These are phyloP conservation scores for Apodemia zela DNA, from an alignment of 2,888 invertebrate genomes.

Conservation along the genomic window DNA sequence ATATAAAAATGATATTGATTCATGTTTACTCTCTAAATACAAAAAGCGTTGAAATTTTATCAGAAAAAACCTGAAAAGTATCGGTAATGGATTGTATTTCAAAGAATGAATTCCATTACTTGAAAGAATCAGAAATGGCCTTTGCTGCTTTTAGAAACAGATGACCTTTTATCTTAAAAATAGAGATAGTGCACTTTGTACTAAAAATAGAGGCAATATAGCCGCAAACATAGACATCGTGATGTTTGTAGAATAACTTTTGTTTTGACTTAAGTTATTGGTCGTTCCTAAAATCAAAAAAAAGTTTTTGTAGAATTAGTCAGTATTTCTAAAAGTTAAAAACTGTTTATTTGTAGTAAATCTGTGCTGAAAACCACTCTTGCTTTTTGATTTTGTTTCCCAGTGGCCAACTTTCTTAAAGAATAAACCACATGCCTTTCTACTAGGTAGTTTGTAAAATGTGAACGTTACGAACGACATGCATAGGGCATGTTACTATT, in stretches of 20 bases:
- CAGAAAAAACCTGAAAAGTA: background rate
- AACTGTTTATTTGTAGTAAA: background rate
- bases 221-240: background rate
- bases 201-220: conserved; percentile 9
- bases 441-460: too few species aligned
- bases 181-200: background rate
- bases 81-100: background rate
- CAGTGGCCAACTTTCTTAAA: too few species aligned
- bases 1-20: background rate
- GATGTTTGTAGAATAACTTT: background rate
- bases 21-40: too few species aligned
- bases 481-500: too few species aligned
- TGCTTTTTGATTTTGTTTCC: background rate
- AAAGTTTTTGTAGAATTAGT: background rate
- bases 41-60: background rate
- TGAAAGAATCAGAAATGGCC: background rate
- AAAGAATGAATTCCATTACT: background rate
- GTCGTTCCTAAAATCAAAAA: background rate
- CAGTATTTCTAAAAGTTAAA: background rate
- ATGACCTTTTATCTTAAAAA: conserved; percentile 13
- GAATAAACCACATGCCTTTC: too few species aligned
- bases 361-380: background rate
- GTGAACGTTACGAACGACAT: too few species aligned
- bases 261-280: background rate
- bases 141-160: background rate